Evolutionary conservation across 2,113 vertebrate species (phyloP).

Genomic region (Marmota flaviventris): DNA sequence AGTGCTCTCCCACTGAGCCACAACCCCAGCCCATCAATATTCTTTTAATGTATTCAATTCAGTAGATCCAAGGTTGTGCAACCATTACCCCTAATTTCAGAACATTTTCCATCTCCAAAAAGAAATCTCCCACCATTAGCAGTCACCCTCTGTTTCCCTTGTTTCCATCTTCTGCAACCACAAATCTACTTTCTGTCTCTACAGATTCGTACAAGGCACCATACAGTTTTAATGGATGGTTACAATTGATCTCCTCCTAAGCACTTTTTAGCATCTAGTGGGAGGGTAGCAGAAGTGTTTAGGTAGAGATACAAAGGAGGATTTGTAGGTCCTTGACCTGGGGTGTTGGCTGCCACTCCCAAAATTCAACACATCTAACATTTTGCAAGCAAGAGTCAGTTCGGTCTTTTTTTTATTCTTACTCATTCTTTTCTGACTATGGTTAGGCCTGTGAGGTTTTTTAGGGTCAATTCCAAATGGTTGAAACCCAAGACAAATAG

Average conservation of each 20-base stretch:
- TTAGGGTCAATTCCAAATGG: conserved; percentile 5
- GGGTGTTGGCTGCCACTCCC: background rate
- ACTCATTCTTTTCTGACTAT: conserved; percentile 35
- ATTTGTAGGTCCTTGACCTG: background rate
- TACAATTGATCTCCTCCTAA: background rate
- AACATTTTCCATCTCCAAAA: conserved; percentile 13
- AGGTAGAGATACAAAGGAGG: background rate
- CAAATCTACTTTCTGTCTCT: background rate
- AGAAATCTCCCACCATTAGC: background rate
- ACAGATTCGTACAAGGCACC: background rate
- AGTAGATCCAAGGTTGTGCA: background rate
- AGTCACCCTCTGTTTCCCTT: background rate
- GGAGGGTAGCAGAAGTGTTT: background rate
- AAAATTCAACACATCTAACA: background rate
- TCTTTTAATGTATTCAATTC: background rate
- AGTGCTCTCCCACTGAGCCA: no score
- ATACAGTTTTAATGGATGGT: background rate
- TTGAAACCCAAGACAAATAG: conserved; percentile 40
- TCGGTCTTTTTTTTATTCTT: background rate
- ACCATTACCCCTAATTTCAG: conserved; percentile 3
- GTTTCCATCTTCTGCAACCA: background rate
- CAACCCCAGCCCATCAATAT: background rate
- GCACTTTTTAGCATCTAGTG: no score
- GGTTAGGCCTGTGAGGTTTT: background rate
- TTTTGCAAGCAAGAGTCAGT: background rate